Conservation (phyloP, 1,140 invertebrate genomes). For the Metaphire vulgaris region DNA sequence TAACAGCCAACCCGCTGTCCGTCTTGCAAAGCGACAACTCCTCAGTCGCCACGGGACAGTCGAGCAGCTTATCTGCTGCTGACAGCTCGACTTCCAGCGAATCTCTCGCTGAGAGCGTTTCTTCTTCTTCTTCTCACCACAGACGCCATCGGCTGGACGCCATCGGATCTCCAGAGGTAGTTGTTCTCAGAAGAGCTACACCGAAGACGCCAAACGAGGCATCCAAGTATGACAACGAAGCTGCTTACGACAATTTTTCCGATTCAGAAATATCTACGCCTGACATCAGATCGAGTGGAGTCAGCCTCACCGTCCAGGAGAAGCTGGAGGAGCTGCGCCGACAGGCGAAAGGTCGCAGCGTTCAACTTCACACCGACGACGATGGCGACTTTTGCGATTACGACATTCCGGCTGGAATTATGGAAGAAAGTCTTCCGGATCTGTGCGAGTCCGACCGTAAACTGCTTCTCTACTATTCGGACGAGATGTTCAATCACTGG, state of each 20-base stretch:
- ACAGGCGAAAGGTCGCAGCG: neutral
- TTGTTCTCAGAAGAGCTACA: too few species aligned
- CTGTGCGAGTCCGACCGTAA: constrained; percentile 49
- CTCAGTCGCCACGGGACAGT: too few species aligned
- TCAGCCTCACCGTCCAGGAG: neutral
- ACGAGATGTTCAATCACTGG: constrained; percentile 74
- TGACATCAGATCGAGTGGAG: neutral
- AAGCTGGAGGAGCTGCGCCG: neutral
- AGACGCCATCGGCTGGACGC: too few species aligned
- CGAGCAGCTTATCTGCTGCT: too few species aligned
- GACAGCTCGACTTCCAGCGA: too few species aligned
- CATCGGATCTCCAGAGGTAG: too few species aligned
- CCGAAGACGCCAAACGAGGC: too few species aligned
- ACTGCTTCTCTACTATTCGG: constrained; percentile 75
- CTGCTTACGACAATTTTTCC: neutral
- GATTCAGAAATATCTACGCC: neutral
- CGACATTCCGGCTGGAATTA: neutral
- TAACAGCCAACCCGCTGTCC: too few species aligned
- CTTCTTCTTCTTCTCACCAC: too few species aligned
- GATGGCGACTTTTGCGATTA: neutral
- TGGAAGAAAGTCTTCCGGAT: neutral
- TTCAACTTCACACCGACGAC: neutral
- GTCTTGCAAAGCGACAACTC: too few species aligned
- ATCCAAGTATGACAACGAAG: too few species aligned
- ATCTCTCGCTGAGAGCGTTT: too few species aligned